Base-by-base conservation (phyloP, 2,113 vertebrate species). In the Neoarius graeffei region DNA sequence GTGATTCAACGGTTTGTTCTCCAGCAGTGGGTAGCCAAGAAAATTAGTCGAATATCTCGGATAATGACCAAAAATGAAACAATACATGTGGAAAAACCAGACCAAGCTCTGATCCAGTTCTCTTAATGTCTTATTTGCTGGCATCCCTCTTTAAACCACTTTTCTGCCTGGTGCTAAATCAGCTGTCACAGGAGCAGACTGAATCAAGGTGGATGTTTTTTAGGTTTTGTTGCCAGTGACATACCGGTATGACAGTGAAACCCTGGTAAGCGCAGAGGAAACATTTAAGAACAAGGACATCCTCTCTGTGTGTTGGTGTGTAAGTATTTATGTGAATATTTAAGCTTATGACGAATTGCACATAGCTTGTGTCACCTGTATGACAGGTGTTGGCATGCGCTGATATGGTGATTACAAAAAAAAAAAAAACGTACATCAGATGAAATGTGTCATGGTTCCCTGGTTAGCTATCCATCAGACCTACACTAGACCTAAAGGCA, bases 341-440 rank as follows among this genome's bases (percentile, higher is more conserved):
- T 54, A 92, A 92, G 85, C 66, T 86, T 91, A 89, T 94, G 93
- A 94, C 94, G 94, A 92, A 94, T 95, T 94, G 93, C 94, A 93
- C 94, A 92, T 94, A 94, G 92, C 88, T 91, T 88, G 85, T 91
- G 92, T 92, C 67, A 81, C 13, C 48, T 54, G 48, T 52, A 54
- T 77, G 74, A 14, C 48, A n/a, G 23, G 74, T 54, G 42, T 23
- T 74, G 35, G 17, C 0, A 74, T 74, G 35, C 19, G 0, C 35
- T 71, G 27, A 71, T 66, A 25, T 66, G 25, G 64, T n/a, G 64
- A n/a, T 25, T n/a, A 66, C 67, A 69, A 5, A 10, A 52, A 77
- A 76, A n/a, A 52, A 20, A 77, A n/a, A 20, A 52, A 52, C 74
- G 48, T n/a, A 77, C 23, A 52, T 54, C 23, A n/a, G 52, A 77